phyloP scores from a whole-genome alignment of 2,797 vertebrate genomes.

The Pipistrellus nathusii region DNA sequence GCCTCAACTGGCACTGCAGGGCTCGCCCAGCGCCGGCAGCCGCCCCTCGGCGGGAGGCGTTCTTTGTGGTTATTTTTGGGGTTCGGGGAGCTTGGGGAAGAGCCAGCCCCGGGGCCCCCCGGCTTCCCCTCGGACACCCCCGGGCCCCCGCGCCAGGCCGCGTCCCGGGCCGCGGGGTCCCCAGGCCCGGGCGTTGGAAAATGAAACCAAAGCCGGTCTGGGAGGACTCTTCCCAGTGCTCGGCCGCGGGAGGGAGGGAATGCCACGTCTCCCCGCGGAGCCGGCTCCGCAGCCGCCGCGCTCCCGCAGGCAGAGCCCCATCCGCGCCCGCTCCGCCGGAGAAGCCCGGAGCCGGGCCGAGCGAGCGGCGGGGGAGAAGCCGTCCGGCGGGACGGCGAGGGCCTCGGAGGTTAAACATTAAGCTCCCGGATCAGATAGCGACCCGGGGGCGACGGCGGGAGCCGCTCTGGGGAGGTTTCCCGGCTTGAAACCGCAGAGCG shows the following conservation, averaged over 20 bases:
- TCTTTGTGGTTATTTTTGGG: slow-evolving; percentile 74
- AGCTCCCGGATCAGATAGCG: slow-evolving; percentile 70
- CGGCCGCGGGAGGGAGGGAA: slow-evolving; percentile 12
- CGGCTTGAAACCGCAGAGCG: slow-evolving; percentile 36
- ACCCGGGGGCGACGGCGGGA: slow-evolving; percentile 40
- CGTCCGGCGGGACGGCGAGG: not conserved
- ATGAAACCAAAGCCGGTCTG: slow-evolving; percentile 80
- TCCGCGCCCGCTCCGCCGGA: not conserved
- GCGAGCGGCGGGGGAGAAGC: no score
- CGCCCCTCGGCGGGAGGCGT: slow-evolving; percentile 55
- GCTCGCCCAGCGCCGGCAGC: slow-evolving; percentile 61
- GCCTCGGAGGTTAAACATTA: slow-evolving; percentile 82
- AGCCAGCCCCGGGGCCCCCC: not conserved
- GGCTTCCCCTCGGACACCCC: not conserved
- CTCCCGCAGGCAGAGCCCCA: slow-evolving; percentile 43
- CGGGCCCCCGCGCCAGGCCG: not conserved
- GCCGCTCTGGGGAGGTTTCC: slow-evolving; percentile 20
- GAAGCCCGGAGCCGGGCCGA: not conserved
- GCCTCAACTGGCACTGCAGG: slow-evolving; percentile 70
- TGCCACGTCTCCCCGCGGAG: slow-evolving; percentile 78
- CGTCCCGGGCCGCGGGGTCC: slow-evolving; percentile 53
- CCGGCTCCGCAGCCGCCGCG: not conserved
- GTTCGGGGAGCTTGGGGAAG: not conserved
- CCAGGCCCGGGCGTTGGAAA: slow-evolving; percentile 73
- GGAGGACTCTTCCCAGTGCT: slow-evolving; percentile 59